Percentiles rank a stretch among this genome's conserved stretches.
phyloP scores from a whole-genome alignment of 2,113 vertebrate species.

The Recurvirostra avosetta region DNA sequence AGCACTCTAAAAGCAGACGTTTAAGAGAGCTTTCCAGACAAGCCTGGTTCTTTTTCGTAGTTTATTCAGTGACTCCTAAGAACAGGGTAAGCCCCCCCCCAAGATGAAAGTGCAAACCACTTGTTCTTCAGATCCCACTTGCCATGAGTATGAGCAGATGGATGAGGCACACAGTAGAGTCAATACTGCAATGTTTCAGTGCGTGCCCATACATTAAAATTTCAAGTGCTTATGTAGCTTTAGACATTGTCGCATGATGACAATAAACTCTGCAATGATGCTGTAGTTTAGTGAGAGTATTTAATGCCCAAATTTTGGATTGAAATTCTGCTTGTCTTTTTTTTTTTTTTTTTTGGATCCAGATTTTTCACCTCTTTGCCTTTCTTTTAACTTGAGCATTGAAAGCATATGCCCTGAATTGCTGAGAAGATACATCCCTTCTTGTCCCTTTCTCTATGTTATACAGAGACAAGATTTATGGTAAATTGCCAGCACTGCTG shows the following conservation, averaged over 20 bases:
- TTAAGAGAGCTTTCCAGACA: not conserved
- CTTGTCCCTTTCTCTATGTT: not conserved
- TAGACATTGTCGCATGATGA: not conserved
- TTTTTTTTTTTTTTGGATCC: not conserved
- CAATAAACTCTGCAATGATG: not conserved
- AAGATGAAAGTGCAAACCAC: not conserved
- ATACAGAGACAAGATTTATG: slow-evolving; percentile 1
- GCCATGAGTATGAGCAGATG: not conserved
- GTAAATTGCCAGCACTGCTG: not conserved
- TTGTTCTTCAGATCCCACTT: not conserved
- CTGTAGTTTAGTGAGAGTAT: not conserved
- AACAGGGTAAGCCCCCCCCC: rapidly evolving
- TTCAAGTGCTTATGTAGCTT: not conserved
- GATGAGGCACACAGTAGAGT: not conserved
- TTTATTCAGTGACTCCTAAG: not conserved
- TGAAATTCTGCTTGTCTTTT: not conserved
- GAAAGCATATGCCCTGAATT: not conserved
- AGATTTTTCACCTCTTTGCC: not conserved
- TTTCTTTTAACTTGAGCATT: not conserved
- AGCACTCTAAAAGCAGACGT: not conserved
- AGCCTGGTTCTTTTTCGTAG: not conserved
- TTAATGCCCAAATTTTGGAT: not conserved
- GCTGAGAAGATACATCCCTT: not conserved
- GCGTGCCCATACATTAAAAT: rapidly evolving
- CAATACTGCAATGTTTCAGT: not conserved